Evolutionary conservation across 1,140 invertebrate species (phyloP), one percentile per base, ranked within the genome.

Genomic region (Thalassaphorura encarpata): DNA sequence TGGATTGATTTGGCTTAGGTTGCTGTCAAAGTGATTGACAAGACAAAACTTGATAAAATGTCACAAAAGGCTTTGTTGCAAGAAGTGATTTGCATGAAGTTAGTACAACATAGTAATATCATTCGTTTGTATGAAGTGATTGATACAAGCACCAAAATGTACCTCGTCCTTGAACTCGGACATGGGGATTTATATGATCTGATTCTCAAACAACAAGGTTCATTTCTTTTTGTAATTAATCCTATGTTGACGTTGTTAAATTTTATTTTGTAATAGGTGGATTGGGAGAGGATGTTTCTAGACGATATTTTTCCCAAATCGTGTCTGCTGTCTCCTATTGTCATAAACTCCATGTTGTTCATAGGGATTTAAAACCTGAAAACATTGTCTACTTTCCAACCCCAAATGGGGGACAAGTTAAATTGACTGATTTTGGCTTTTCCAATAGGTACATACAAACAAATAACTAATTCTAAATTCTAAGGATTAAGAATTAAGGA

Each of bases 171-270:
- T 66, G 95, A 99, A 77, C 75, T 97, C 57, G 95, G 91, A n/a
- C 94, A 99, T 78, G 96, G 95, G 24, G 96, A 99, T 77, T 82
- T 99, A 66, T 99, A 97, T 73, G 95, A 99, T 76, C 97, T 97
- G 71, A 99, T 99, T 67, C 95, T 97, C 87, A 84, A 86, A 71
- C 89, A 97, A 72, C 90, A 94, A 67, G 79, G 84, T 58, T 66
- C 61, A n/a, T n/a, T n/a, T n/a, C n/a, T n/a, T n/a, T n/a, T 54
- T 24, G 13, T 39, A n/a, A 40, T 23, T 46, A 19, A 41, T 23
- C 21, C n/a, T 16, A 11, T 13, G n/a, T n/a, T n/a, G n/a, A n/a
- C n/a, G n/a, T n/a, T n/a, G 19, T 19, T 36, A 39, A 15, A 4
- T 27, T 13, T 26, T 27, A 48, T 18, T 8, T 48, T 24, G 6